Conservation (phyloP, 2,113 vertebrate genomes). For the Charina bottae region DNA sequence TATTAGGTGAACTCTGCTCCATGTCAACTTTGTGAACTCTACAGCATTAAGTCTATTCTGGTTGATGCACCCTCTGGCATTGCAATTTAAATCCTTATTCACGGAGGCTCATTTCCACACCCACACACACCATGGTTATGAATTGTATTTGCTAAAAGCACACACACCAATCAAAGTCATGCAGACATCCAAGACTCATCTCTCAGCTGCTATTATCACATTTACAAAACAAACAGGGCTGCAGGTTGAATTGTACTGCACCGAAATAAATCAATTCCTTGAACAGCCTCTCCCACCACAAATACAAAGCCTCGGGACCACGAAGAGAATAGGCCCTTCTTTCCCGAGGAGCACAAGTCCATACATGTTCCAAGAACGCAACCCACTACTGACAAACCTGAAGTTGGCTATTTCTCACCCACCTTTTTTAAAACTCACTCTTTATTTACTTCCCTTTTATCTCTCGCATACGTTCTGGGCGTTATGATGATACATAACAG, state of each 20-base stretch:
- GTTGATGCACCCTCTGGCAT: background rate
- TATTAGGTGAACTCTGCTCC: background rate
- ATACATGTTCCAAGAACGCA: background rate
- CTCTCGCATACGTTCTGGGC: background rate
- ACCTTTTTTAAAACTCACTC: background rate
- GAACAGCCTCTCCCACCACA: background rate
- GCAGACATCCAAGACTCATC: background rate
- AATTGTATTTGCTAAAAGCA: background rate
- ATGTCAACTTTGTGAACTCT: no score
- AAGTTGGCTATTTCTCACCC: background rate
- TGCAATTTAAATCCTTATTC: slow-evolving; percentile 4
- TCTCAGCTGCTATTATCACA: background rate
- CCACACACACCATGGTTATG: background rate
- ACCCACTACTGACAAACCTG: background rate
- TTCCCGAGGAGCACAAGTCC: background rate
- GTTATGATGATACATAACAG: background rate
- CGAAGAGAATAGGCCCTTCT: background rate
- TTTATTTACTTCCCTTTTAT: background rate
- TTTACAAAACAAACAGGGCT: slow-evolving; percentile 5
- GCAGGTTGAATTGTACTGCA: background rate
- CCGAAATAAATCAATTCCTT: background rate
- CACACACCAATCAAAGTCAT: background rate
- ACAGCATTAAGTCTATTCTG: background rate
- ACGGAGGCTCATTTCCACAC: background rate
- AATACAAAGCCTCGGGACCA: background rate